These are phyloP conservation scores for Drosophila stalkeri DNA, from an alignment of 2,888 invertebrate species.

Conservation along the genomic window DNA sequence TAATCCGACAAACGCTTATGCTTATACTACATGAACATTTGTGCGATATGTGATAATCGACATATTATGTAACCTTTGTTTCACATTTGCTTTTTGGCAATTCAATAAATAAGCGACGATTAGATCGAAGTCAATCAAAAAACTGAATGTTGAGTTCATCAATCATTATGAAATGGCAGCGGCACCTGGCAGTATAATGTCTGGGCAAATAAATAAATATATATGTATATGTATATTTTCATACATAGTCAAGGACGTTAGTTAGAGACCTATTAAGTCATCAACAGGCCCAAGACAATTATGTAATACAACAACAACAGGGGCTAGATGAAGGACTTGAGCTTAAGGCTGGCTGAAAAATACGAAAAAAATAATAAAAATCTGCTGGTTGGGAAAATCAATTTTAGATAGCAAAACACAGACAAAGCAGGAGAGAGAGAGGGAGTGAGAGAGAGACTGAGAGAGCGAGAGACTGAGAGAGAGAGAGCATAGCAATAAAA, in stretches of 20 bases:
- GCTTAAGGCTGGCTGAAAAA: slow-evolving; percentile 12
- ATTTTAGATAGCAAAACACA: slow-evolving; percentile 24
- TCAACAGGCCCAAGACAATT: slow-evolving; percentile 59
- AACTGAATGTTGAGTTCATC: slow-evolving; percentile 26
- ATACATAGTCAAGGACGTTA: slow-evolving; percentile 44
- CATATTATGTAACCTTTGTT: not conserved
- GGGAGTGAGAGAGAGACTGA: not conserved
- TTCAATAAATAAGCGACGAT: slow-evolving; percentile 14
- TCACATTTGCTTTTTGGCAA: not conserved
- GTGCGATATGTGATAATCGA: not conserved
- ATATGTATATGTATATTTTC: not conserved
- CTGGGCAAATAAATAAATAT: slow-evolving; percentile 4
- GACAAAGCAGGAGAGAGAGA: not conserved
- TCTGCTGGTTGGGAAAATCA: slow-evolving; percentile 50
- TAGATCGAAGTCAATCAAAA: slow-evolving; percentile 39
- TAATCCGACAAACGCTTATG: not conserved
- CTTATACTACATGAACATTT: not conserved
- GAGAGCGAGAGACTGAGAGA: not conserved
- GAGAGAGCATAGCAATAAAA: slow-evolving; percentile 38
- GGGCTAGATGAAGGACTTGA: slow-evolving; percentile 15
- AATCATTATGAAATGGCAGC: slow-evolving; percentile 39
- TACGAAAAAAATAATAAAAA: slow-evolving; percentile 28
- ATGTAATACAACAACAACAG: slow-evolving; percentile 42
- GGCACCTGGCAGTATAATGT: slow-evolving; percentile 6
- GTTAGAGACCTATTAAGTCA: slow-evolving; percentile 62